Conservation (phyloP, 2,113 vertebrate species). For the Isurus oxyrinchus region DNA sequence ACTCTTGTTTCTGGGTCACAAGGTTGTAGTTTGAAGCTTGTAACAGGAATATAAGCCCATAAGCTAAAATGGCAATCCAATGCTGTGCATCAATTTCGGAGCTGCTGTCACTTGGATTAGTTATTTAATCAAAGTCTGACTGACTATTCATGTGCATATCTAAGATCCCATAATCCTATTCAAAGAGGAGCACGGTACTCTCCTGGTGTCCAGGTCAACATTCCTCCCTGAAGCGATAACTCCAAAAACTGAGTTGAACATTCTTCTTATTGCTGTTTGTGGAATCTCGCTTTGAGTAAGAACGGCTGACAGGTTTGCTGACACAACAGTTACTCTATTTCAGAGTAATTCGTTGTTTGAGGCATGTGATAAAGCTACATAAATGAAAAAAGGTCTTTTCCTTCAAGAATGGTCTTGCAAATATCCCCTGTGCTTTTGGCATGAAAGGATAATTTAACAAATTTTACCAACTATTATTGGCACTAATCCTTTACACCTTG, state of each 20-base stretch:
- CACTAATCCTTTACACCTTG: not conserved
- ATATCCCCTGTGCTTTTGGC: not conserved
- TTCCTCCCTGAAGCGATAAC: not conserved
- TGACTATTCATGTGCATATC: not conserved
- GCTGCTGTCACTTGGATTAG: not conserved
- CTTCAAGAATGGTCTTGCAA: not conserved
- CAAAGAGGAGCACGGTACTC: not conserved
- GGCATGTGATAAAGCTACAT: too few species aligned
- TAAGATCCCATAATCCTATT: not conserved
- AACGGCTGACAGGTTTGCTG: not conserved
- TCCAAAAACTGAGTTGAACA: not conserved
- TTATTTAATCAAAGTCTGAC: not conserved
- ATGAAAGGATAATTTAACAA: not conserved
- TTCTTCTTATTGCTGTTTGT: not conserved
- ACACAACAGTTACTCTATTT: not conserved
- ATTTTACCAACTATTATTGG: not conserved
- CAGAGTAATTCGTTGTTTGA: not conserved
- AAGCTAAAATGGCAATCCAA: not conserved
- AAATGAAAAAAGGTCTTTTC: not conserved
- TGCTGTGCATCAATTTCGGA: not conserved
- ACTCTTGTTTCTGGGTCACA: not conserved
- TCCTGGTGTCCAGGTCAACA: not conserved
- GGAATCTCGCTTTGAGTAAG: not conserved
- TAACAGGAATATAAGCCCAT: not conserved
- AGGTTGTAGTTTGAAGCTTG: not conserved